Evolutionary conservation across 2,888 invertebrate genomes (phyloP), one percentile per base, ranked within the genome.

Genomic region (Chrysolina haemoptera): DNA sequence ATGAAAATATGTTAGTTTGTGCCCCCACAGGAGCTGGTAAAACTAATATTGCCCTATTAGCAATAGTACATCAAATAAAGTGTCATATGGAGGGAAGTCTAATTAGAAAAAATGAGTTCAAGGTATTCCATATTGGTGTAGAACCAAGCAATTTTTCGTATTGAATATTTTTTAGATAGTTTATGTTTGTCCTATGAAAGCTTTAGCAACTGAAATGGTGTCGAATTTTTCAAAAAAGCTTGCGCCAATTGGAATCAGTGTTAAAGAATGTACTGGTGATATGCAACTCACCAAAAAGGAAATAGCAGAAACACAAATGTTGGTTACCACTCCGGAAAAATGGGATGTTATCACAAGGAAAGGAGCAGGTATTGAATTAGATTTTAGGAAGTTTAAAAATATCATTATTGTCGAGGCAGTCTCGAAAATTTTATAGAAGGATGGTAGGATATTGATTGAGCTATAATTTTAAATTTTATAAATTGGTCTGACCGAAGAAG

Each of bases 111-210:
- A 94, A 98, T 88, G 94, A 96, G 82, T 99, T 99, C 85, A 99
- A 99, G 91, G 95, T 95, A 81, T 10, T 20, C 10, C 11, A 20
- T 53, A 53, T 11, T 18, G 10, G 11, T 53, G 18, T 53, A 22
- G 20, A 20, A 18, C 18, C 5, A 2, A 83, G 66, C 62, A 48
- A 6, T 20, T 18, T 5, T 53, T 11, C 5, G 14, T 5, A 53
- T 53, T 53, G 12, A 10, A 3, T 43, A n/a, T 70, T 16, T 79
- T 88, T 20, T 85, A 96, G 94, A 97, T 99, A 82, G 95, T 99
- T 66, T 99, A 99, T 88, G 96, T 99, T 80, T 99, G 99, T 0
- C 99, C 99, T 1, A 99, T 99, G 99, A 99, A 99, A 89, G 99
- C 99, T 0, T 88, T 99, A 53, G 99, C 99, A 0, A 94, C 98